phyloP scores from a whole-genome alignment of 2,888 invertebrate species.

The Cordilura impudica region DNA sequence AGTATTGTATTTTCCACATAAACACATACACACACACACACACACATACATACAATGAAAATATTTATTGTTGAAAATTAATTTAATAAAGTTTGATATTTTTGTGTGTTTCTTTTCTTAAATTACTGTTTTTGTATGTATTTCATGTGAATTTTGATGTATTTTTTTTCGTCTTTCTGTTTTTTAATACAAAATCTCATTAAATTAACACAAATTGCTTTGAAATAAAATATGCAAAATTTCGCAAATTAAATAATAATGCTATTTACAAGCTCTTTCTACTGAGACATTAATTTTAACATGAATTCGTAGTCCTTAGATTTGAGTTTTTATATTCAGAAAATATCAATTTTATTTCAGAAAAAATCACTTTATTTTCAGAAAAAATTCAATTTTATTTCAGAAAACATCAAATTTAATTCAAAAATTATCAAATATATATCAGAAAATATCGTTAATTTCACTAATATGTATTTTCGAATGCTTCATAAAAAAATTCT shows the following conservation, averaged over 20 bases:
- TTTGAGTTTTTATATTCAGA: too few species aligned
- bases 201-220: slow-evolving; percentile 36
- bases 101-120: slow-evolving; percentile 9
- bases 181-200: slow-evolving; percentile 37
- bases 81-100: slow-evolving; percentile 41
- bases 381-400: too few species aligned
- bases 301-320: too few species aligned
- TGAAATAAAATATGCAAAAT: not conserved
- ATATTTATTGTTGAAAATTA: slow-evolving; percentile 34
- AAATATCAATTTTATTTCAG: too few species aligned
- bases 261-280: not conserved
- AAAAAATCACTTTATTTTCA: too few species aligned
- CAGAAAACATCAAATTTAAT: too few species aligned
- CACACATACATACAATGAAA: slow-evolving; percentile 23
- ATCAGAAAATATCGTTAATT: too few species aligned
- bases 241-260: not conserved
- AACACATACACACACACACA: not conserved
- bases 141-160: slow-evolving; percentile 38
- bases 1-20: not conserved
- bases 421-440: too few species aligned
- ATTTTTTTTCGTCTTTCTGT: not conserved
- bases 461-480: too few species aligned
- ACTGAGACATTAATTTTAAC: too few species aligned
- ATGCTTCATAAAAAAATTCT: too few species aligned
- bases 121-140: not conserved